Evolutionary conservation across 1,140 invertebrate species (phyloP).

Genomic region (Trinorchestia longiramus): DNA sequence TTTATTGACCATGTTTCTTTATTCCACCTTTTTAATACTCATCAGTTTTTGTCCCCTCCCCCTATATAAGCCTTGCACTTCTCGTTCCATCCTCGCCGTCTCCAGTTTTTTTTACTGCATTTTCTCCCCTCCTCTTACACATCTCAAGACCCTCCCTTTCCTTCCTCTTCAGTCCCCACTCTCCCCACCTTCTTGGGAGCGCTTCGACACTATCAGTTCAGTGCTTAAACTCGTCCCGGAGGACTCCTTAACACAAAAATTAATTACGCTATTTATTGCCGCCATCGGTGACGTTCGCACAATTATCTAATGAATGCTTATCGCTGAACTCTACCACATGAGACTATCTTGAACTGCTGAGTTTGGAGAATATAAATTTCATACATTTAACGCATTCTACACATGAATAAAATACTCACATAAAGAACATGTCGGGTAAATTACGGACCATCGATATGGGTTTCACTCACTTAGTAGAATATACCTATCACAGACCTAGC

Average conservation of each 20-base stretch:
- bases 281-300: not conserved
- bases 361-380: too few relatives aligned
- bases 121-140: not conserved
- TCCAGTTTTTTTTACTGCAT: not conserved
- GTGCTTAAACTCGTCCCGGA: not conserved
- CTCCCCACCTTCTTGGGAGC: not conserved
- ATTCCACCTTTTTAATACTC: not conserved
- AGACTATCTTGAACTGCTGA: not conserved
- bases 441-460: too few relatives aligned
- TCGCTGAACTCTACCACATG: not conserved
- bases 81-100: not conserved
- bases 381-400: too few relatives aligned
- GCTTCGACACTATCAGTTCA: not conserved
- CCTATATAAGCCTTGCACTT: not conserved
- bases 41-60: not conserved
- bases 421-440: too few relatives aligned
- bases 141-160: not conserved
- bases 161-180: not conserved
- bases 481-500: too few relatives aligned
- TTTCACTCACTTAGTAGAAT: too few relatives aligned
- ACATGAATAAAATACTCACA: too few relatives aligned
- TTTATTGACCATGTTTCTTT: not conserved
- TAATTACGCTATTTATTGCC: slow-evolving; percentile 45
- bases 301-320: slow-evolving; percentile 43
- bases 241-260: slow-evolving; percentile 17